Base-by-base conservation (phyloP, 2,113 vertebrate species). In the Gavia stellata region DNA sequence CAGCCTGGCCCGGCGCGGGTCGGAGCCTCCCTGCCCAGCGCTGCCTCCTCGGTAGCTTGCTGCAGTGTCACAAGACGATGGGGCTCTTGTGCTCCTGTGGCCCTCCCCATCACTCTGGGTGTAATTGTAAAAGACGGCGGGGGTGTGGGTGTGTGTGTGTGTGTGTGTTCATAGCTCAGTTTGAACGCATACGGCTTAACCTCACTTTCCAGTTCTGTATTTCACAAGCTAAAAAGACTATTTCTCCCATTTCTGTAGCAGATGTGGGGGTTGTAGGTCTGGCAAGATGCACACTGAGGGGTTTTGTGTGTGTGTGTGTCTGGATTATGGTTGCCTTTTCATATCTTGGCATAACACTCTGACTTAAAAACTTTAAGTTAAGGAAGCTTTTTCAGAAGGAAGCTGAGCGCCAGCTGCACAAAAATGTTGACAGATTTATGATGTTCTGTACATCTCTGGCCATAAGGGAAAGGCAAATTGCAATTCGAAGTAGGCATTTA, bases 311-410 rank as follows among this genome's bases (percentile, higher is more conserved):
- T 4, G 19, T 31, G 26, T 44, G 44, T 62, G 34, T 83, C 50
- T 36, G 87, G 47, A 24, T 75, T 38, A 5, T 7, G 47, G 36
- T 71, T 74, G 45, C 81, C 79, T 91, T 88, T 42, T 61, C 12
- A 0, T 63, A 24, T 63, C 68, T 65, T 56, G 59, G 47, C 31
- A 25, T 72, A n/a, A 23, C 61, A 9, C 65, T 44, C 74, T 13
- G 65, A 34, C 83, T 87, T 59, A 36, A 75, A 95, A 97, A 96
- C 93, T 96, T 96, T 55, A 40, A 45, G 58, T 91, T 75, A 21
- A 67, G 36, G 73, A 70, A 71, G 70, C 25, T 79, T 74, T 71
- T 58, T 40, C 59, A 5, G 38, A 23, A 77, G 62, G 44, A 71
- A 65, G 52, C 34, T 73, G 78, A 78, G 78, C 45, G 91, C 73